Percentiles rank a stretch among this genome's conserved stretches.
phyloP scores from a whole-genome alignment of 2,888 invertebrate species.

The Tenodera sinensis region DNA sequence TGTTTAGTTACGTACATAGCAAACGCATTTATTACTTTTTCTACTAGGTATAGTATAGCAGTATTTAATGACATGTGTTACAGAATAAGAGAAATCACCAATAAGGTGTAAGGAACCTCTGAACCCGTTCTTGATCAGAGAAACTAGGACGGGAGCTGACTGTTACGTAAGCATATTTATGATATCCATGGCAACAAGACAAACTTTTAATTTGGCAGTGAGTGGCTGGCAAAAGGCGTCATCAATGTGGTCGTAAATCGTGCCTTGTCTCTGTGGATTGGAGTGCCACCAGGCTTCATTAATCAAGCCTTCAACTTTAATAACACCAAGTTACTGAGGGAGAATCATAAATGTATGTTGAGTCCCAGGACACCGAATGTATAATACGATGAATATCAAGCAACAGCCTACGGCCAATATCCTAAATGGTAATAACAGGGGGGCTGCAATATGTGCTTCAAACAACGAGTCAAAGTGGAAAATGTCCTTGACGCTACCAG shows the following conservation, averaged over 20 bases:
- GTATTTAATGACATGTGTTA: no score
- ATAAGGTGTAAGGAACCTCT: not conserved
- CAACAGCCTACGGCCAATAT: not conserved
- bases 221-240: not conserved
- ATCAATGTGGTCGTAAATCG: not conserved
- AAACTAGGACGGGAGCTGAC: not conserved
- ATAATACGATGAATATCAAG: not conserved
- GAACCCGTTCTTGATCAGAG: not conserved
- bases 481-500: no score
- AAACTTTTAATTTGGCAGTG: not conserved
- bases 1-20: no score
- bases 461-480: no score
- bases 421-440: no score
- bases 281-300: not conserved
- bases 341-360: not conserved
- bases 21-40: no score
- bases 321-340: not conserved
- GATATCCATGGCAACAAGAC: not conserved
- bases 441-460: no score
- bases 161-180: not conserved
- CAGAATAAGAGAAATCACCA: no score
- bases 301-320: not conserved
- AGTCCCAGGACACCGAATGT: not conserved
- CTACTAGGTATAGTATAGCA: no score
- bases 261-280: not conserved